Percentiles rank a stretch among this genome's conserved stretches.
Evolutionary conservation across 2,113 vertebrate species (phyloP).

Genomic region (Alouatta palliata): DNA sequence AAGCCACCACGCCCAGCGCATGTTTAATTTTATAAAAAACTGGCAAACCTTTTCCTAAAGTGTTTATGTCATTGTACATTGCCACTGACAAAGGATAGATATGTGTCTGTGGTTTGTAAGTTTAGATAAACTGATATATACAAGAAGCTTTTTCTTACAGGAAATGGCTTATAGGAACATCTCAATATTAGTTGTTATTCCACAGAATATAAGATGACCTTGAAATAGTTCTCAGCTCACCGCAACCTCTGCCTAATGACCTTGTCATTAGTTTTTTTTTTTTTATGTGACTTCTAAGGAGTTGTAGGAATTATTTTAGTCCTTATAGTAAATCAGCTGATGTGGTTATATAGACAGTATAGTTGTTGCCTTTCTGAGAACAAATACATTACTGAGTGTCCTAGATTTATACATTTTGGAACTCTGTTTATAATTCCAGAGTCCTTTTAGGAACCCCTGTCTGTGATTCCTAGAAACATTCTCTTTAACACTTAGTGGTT

Average conservation of each 20-base stretch:
- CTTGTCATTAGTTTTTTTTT: background rate
- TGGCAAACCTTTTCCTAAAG: background rate
- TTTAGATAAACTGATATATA: background rate
- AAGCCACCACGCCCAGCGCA: no score
- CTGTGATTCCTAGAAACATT: background rate
- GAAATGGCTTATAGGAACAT: background rate
- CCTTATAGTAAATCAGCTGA: background rate
- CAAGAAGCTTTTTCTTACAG: background rate
- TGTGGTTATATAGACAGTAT: background rate
- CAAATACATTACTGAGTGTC: background rate
- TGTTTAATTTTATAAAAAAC: background rate
- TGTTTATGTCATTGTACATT: background rate
- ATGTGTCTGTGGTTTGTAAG: background rate
- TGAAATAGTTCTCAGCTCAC: no score
- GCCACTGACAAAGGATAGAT: background rate
- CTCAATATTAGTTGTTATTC: background rate
- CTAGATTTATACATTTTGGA: background rate
- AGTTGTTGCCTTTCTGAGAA: background rate
- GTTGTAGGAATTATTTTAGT: constrained; percentile 20
- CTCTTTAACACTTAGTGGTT: background rate
- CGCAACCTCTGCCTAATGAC: no score
- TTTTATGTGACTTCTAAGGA: constrained; percentile 23
- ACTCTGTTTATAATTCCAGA: background rate
- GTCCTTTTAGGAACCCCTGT: background rate
- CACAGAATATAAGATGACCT: background rate